These are phyloP conservation scores for Sorex maritimensis DNA, from an alignment of 2,797 vertebrate species.

Conservation along the genomic window DNA sequence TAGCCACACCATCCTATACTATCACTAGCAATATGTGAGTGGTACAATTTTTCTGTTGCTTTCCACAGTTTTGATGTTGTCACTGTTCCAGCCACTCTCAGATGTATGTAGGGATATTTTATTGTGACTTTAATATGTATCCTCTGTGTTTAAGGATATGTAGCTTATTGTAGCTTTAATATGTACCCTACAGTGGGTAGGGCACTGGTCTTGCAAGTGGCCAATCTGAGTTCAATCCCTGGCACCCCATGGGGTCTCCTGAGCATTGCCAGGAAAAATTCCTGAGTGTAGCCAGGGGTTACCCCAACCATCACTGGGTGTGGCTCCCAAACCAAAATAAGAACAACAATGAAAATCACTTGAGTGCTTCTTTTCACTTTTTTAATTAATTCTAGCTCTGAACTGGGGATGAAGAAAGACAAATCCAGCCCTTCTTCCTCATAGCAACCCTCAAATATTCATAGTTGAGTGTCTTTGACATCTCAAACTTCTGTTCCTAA, in stretches of 20 bases:
- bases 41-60: neutral
- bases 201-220: neutral
- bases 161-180: too few species aligned
- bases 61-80: neutral
- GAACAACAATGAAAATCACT: too few species aligned
- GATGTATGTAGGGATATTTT: slow-evolving; percentile 9
- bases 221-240: too few species aligned
- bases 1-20: neutral
- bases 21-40: neutral
- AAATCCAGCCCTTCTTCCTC: neutral
- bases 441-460: neutral
- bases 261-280: too few species aligned
- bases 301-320: too few species aligned
- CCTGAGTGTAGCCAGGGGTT: too few species aligned
- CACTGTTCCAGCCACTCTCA: neutral
- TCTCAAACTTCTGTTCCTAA: neutral
- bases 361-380: too few species aligned
- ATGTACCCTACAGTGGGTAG: too few species aligned
- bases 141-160: neutral
- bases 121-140: slow-evolving; percentile 29
- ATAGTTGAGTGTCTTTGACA: neutral
- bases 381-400: neutral
- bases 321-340: too few species aligned
- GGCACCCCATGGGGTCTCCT: neutral
- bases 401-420: neutral